phyloP scores from a whole-genome alignment of 2,113 vertebrate species.

The Corythornis cristatus region DNA sequence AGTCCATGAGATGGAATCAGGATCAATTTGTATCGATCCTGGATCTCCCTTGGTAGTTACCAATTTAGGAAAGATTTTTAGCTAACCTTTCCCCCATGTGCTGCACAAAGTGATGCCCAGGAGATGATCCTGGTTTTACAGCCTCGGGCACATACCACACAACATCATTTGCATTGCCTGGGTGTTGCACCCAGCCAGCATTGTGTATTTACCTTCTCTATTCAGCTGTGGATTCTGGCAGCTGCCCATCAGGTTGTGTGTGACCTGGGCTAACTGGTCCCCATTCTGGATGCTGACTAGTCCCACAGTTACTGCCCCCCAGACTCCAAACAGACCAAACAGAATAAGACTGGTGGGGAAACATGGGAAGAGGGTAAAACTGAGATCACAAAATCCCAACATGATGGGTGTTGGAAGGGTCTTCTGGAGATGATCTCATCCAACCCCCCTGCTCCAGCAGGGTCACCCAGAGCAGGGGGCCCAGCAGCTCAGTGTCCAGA shows the following conservation, averaged over 20 bases:
- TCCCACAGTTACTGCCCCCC: fast-evolving
- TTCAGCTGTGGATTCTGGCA: background rate
- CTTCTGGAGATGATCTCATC: no score
- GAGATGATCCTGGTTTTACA: background rate
- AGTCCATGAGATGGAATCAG: background rate
- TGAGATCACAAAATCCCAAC: background rate
- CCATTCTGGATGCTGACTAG: fast-evolving
- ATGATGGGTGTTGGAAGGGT: no score
- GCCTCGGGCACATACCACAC: background rate
- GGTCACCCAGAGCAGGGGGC: no score
- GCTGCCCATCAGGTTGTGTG: background rate
- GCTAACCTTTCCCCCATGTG: background rate
- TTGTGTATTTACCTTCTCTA: background rate
- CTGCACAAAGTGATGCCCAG: background rate
- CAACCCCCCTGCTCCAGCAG: no score
- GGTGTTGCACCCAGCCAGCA: background rate
- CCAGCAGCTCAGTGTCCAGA: no score
- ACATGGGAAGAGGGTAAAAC: background rate
- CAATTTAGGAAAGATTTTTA: background rate
- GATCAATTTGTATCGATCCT: background rate
- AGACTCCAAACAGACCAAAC: background rate
- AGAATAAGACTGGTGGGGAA: fast-evolving
- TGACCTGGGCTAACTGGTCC: background rate
- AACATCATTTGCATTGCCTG: no score
- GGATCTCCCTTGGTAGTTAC: background rate